These are phyloP conservation scores for Agapornis roseicollis DNA, from an alignment of 2,113 vertebrate genomes.

Conservation along the genomic window DNA sequence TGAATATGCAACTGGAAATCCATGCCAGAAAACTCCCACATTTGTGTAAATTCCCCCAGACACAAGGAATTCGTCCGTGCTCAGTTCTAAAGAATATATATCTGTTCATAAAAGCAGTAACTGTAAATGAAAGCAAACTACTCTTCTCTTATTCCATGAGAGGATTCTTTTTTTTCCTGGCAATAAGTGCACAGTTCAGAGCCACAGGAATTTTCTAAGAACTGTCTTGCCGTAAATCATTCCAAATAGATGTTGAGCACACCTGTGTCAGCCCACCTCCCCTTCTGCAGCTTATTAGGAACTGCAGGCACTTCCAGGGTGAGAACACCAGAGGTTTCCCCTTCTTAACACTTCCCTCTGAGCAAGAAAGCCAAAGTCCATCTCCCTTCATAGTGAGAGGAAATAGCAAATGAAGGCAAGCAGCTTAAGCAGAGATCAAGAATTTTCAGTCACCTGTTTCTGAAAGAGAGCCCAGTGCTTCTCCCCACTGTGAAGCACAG, in stretches of 20 bases:
- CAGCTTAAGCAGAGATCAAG: neutral
- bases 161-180: neutral
- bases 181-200: neutral
- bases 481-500: neutral
- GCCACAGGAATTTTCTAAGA: neutral
- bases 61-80: neutral
- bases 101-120: neutral
- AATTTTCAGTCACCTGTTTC: neutral
- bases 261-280: neutral
- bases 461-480: neutral
- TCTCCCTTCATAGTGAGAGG: neutral
- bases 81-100: neutral
- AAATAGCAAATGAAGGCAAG: neutral
- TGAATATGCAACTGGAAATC: neutral
- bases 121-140: neutral
- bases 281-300: neutral
- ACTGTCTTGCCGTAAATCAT: neutral
- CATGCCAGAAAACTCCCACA: neutral
- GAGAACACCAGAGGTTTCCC: neutral
- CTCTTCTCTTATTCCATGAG: neutral
- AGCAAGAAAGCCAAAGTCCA: neutral
- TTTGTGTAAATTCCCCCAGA: neutral
- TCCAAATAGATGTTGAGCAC: neutral
- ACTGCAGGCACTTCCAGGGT: neutral
- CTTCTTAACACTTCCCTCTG: neutral